Conservation (phyloP, 2,113 vertebrate species). For the Tringa solitaria region DNA sequence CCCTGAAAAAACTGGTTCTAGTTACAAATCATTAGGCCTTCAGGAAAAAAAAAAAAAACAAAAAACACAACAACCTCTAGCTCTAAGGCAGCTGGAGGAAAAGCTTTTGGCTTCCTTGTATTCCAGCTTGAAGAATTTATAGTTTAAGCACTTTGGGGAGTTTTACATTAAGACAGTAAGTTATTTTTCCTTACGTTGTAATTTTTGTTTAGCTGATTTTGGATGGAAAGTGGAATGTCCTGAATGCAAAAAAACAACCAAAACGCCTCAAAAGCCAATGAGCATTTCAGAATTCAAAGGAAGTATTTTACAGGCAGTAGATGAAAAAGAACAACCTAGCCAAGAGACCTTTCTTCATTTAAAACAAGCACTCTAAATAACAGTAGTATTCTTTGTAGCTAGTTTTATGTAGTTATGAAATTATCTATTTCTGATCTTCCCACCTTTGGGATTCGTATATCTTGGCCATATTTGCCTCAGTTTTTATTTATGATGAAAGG, state of each 20-base stretch:
- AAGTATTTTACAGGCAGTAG: not conserved
- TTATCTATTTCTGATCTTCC: not conserved
- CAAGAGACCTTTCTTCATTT: not conserved
- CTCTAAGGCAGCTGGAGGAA: slow-evolving; percentile 5
- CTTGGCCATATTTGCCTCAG: not conserved
- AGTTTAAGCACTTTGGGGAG: not conserved
- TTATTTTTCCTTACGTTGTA: not conserved
- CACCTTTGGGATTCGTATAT: not conserved
- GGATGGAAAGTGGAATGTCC: slow-evolving; percentile 15
- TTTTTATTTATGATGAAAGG: not conserved
- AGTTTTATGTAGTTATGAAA: not conserved
- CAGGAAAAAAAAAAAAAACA: not conserved
- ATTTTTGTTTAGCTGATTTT: slow-evolving; percentile 28
- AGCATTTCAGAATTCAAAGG: not conserved
- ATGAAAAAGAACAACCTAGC: not conserved
- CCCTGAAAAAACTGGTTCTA: not conserved
- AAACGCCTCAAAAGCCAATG: not conserved
- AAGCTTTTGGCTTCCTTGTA: not conserved
- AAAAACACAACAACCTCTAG: too few species aligned
- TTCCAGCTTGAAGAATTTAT: not conserved
- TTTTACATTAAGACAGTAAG: not conserved
- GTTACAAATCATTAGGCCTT: not conserved
- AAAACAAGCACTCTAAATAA: not conserved
- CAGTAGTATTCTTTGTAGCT: not conserved
- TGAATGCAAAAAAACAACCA: not conserved